Evolutionary conservation across 2,888 invertebrate species (phyloP).

Genomic region (Ennomos quercinarius): DNA sequence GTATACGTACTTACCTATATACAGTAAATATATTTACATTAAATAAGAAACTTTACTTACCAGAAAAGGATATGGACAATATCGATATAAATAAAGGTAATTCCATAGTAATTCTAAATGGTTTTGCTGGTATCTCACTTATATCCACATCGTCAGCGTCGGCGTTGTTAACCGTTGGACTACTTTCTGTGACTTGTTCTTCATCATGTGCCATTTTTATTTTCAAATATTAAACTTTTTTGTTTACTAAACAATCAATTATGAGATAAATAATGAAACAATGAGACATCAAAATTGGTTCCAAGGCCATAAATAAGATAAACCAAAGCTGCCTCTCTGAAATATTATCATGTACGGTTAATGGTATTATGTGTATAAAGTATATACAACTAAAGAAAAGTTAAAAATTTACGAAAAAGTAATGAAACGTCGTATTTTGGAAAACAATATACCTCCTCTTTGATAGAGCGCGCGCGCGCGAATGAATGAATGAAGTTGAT

Average conservation of each 20-base stretch:
- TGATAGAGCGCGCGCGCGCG: slow-evolving; percentile 25
- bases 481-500: slow-evolving; percentile 9
- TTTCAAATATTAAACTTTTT: not conserved
- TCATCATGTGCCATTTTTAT: slow-evolving; percentile 64
- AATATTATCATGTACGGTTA: not conserved
- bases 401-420: slow-evolving; percentile 12
- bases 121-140: slow-evolving; percentile 57
- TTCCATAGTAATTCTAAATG: slow-evolving; percentile 69
- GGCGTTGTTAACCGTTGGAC: slow-evolving; percentile 50
- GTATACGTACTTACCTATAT: too few species aligned
- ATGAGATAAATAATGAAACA: not conserved
- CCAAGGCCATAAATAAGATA: not conserved
- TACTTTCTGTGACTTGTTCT: slow-evolving; percentile 54
- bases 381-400: not conserved
- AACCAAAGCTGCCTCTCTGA: not conserved
- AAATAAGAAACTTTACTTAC: slow-evolving; percentile 50
- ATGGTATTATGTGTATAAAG: not conserved
- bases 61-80: slow-evolving; percentile 66
- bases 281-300: not conserved
- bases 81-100: slow-evolving; percentile 73
- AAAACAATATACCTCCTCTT: not conserved
- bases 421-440: not conserved
- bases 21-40: too few species aligned
- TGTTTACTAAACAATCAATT: slow-evolving; percentile 18
- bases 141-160: slow-evolving; percentile 48